These are phyloP conservation scores for Pelosia muscerda DNA, from an alignment of 2,888 invertebrate species.

Conservation along the genomic window DNA sequence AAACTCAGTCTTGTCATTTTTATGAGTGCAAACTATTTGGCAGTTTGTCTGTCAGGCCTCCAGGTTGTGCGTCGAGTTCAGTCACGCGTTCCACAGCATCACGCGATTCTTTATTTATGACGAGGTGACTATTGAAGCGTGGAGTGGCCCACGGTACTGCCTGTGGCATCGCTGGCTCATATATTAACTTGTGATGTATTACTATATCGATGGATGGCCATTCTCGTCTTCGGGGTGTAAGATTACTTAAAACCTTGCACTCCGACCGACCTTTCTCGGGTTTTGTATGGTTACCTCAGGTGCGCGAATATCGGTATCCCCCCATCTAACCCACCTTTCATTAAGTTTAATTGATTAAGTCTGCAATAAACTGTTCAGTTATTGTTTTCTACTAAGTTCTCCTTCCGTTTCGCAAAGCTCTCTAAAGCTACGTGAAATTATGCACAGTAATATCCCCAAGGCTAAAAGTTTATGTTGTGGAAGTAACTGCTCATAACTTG, in stretches of 20 bases:
- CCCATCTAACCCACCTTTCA: not conserved
- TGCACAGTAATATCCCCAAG: constrained; percentile 22
- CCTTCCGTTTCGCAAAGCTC: not conserved
- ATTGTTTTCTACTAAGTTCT: not conserved
- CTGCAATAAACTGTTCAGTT: not conserved
- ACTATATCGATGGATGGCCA: too few species aligned
- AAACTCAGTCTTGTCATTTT: not conserved
- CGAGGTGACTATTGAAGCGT: not conserved
- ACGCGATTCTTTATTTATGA: not conserved
- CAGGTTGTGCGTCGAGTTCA: not conserved
- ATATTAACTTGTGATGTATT: too few species aligned
- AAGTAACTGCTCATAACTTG: constrained; percentile 36
- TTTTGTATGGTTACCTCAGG: too few species aligned
- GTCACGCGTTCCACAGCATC: not conserved
- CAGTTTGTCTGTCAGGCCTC: constrained; percentile 4
- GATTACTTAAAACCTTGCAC: too few species aligned
- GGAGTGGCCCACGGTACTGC: not conserved
- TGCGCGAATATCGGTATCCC: too few species aligned
- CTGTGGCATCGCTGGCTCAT: not conserved
- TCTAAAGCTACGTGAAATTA: constrained; percentile 24
- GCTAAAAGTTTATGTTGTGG: constrained; percentile 34
- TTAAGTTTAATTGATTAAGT: not conserved
- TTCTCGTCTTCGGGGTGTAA: too few species aligned
- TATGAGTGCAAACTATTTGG: not conserved
- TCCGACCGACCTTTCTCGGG: too few species aligned